A percentile compares a stretch with the other conserved stretches of the same genome.
phyloP scores from a whole-genome alignment of 1,140 invertebrate species.

The Leptinotarsa lineolata region DNA sequence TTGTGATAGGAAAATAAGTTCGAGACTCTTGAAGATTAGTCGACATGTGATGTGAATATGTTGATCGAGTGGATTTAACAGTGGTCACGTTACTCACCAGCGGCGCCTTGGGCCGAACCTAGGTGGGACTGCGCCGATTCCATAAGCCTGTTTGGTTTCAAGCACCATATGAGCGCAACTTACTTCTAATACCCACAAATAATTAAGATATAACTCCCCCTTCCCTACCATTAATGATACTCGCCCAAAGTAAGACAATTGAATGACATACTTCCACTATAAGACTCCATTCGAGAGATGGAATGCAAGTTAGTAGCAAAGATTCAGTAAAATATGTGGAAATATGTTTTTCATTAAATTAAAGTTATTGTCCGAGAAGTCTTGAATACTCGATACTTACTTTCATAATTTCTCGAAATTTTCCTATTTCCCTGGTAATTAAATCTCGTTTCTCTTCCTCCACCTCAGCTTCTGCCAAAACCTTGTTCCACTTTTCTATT shows the following conservation, averaged over 20 bases:
- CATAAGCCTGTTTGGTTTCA: slow-evolving; percentile 56
- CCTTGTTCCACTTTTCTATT: slow-evolving; percentile 64
- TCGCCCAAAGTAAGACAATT: background rate
- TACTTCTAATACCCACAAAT: slow-evolving; percentile 44
- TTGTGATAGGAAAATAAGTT: no score
- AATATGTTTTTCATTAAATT: background rate
- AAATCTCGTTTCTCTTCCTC: slow-evolving; percentile 96
- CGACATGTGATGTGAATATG: background rate
- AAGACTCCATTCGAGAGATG: no score
- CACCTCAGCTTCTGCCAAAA: slow-evolving; percentile 79
- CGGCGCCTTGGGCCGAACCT: slow-evolving; percentile 53
- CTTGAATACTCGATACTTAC: slow-evolving; percentile 61
- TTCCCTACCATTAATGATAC: slow-evolving; percentile 1
- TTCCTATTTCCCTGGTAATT: slow-evolving; percentile 94
- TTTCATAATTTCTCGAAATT: slow-evolving; percentile 97
- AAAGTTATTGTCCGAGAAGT: background rate
- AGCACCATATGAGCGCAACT: slow-evolving; percentile 56
- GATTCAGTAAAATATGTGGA: background rate
- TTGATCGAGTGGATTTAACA: slow-evolving; percentile 24
- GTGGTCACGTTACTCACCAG: slow-evolving; percentile 53
- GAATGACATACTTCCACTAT: slow-evolving; percentile 9
- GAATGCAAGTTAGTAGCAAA: no score
- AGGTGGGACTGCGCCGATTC: slow-evolving; percentile 54
- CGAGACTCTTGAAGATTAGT: background rate
- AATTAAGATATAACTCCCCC: slow-evolving; percentile 36